Percentiles rank a stretch among this genome's conserved stretches.
These are phyloP conservation scores for Prionace glauca DNA, from an alignment of 2,797 vertebrate genomes.

Conservation along the genomic window DNA sequence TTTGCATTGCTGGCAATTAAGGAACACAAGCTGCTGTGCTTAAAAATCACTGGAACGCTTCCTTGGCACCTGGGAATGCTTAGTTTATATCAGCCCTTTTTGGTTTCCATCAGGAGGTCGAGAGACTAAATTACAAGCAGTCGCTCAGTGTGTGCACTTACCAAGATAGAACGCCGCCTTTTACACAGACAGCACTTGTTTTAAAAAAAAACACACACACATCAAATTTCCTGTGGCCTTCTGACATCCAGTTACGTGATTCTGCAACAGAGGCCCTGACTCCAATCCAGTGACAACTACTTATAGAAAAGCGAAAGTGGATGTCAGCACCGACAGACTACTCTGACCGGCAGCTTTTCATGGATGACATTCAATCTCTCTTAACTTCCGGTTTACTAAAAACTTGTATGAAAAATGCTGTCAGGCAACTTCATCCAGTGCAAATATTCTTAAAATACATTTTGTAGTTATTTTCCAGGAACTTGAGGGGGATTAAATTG, in stretches of 20 bases:
- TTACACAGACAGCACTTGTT: neutral
- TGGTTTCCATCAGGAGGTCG: neutral
- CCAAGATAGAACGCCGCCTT: neutral
- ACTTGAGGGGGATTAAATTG: neutral
- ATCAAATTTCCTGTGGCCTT: neutral
- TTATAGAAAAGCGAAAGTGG: neutral
- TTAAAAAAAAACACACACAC: neutral
- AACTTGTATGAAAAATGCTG: neutral
- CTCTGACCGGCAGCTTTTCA: neutral
- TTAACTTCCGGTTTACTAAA: neutral
- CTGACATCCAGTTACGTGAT: neutral
- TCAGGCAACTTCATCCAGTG: neutral
- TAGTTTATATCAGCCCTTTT: neutral
- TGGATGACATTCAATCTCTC: neutral
- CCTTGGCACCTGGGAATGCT: neutral
- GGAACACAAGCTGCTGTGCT: neutral
- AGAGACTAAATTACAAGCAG: neutral
- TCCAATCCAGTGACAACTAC: neutral
- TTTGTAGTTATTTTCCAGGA: neutral
- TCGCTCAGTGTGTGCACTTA: neutral
- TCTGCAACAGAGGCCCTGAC: neutral
- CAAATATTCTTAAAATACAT: neutral
- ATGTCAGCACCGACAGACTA: neutral
- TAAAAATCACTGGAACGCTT: neutral
- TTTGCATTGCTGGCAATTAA: neutral